A percentile compares a stretch with the other conserved stretches of the same genome.
Conservation (phyloP, 35 echinoderm and acorn worm species). For the Stichopus chloronotus region DNA sequence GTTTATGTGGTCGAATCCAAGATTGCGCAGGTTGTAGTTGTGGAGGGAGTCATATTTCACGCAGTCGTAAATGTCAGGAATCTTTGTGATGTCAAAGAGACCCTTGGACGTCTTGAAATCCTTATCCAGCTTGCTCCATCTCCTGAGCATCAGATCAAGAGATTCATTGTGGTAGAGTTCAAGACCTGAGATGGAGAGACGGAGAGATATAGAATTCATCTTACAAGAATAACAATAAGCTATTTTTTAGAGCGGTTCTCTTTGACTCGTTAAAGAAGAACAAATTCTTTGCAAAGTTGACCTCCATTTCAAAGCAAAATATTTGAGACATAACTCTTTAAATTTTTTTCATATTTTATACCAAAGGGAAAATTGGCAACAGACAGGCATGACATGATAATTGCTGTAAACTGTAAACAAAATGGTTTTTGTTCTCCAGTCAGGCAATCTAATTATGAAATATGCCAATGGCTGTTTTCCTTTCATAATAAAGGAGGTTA, state of each 20-base stretch:
- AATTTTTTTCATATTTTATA: no score
- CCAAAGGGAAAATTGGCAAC: no score
- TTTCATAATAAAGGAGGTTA: no score
- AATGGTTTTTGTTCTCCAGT: no score
- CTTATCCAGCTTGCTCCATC: constrained; percentile 96
- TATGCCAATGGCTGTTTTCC: no score
- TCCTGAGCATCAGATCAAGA: constrained; percentile 90
- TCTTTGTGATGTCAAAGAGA: constrained; percentile 97
- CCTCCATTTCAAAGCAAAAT: no score
- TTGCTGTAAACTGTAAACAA: no score
- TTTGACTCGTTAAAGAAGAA: not conserved
- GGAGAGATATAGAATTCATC: not conserved
- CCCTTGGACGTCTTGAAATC: constrained; percentile 91
- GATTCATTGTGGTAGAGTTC: constrained; percentile 91
- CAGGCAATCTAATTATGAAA: no score
- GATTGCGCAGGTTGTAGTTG: constrained; percentile 66
- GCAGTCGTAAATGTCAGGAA: constrained; percentile 99
- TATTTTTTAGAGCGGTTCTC: not conserved
- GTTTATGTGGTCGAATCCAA: constrained; percentile 81
- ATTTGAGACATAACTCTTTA: no score
- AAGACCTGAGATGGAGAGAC: constrained; percentile 50
- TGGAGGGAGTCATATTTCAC: constrained; percentile 95
- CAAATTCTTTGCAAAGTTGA: no score
- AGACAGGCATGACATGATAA: no score
- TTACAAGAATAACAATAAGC: not conserved